These are phyloP conservation scores for Mimumesa dahlbomi DNA, from an alignment of 2,888 invertebrate genomes.

Conservation along the genomic window DNA sequence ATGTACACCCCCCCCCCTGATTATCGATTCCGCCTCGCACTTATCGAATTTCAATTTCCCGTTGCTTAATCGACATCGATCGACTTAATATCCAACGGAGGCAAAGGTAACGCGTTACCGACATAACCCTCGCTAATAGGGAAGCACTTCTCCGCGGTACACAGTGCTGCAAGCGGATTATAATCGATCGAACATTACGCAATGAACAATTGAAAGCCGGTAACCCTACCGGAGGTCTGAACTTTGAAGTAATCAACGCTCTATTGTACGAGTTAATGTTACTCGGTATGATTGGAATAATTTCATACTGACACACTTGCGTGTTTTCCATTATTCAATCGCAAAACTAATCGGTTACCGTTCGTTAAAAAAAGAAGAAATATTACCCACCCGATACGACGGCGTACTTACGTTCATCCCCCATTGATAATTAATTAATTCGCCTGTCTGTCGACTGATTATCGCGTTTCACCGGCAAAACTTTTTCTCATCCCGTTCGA, in stretches of 20 bases:
- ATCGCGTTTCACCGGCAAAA: no score
- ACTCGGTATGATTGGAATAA: background rate
- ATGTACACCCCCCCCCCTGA: background rate
- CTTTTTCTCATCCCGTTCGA: background rate
- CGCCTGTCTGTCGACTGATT: no score
- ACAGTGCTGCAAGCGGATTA: constrained; percentile 41
- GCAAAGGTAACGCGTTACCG: constrained; percentile 34
- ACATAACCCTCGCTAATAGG: constrained; percentile 52
- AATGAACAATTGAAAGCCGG: constrained; percentile 35
- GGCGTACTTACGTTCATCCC: no score
- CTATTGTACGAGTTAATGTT: background rate
- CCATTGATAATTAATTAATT: no score
- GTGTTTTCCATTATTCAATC: no score
- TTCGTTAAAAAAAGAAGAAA: no score
- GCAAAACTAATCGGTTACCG: no score
- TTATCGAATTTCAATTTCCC: constrained; percentile 47
- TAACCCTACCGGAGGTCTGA: constrained; percentile 19
- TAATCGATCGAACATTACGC: constrained; percentile 48
- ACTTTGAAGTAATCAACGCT: constrained; percentile 23
- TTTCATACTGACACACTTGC: no score
- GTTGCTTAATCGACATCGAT: constrained; percentile 34
- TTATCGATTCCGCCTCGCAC: constrained; percentile 25
- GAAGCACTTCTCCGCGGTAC: constrained; percentile 48
- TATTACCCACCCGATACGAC: no score
- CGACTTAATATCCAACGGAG: constrained; percentile 33